Conservation (phyloP, 1,140 invertebrate species). For the Drosophila repletoides region DNA sequence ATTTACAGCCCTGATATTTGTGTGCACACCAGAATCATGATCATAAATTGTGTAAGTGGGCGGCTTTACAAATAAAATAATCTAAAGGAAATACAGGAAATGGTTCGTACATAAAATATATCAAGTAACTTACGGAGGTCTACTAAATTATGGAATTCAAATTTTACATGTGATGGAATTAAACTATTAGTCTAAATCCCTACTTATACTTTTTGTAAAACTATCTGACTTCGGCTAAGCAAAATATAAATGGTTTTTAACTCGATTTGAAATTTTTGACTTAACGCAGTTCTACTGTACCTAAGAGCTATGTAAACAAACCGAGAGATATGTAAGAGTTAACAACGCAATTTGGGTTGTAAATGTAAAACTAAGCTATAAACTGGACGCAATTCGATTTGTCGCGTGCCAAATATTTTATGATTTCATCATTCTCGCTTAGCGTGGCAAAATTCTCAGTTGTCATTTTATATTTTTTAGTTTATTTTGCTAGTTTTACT, state of each 20-base stretch:
- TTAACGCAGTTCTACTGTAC: background rate
- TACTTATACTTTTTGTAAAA: too few relatives aligned
- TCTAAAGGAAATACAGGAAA: too few relatives aligned
- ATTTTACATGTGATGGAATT: too few relatives aligned
- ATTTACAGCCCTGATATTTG: too few relatives aligned
- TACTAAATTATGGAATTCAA: too few relatives aligned
- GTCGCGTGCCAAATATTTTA: constrained; percentile 21
- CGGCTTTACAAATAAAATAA: too few relatives aligned
- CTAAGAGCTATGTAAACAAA: background rate
- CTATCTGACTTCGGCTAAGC: too few relatives aligned
- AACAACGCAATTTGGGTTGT: background rate
- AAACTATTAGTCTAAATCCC: too few relatives aligned
- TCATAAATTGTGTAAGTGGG: background rate
- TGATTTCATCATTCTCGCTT: constrained; percentile 35
- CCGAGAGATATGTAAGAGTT: background rate
- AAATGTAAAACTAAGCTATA: background rate
- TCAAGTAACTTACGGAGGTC: too few relatives aligned
- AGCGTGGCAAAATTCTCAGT: constrained; percentile 5
- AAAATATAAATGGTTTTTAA: too few relatives aligned
- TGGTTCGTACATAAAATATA: too few relatives aligned
- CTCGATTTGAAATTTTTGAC: background rate
- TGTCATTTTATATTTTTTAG: background rate
- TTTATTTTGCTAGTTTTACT: background rate
- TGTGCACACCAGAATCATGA: too few relatives aligned
- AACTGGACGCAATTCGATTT: background rate